A percentile compares a stretch with the other conserved stretches of the same genome.
These are phyloP conservation scores for Calidris pygmaea DNA, from an alignment of 2,113 vertebrate genomes.

Conservation along the genomic window DNA sequence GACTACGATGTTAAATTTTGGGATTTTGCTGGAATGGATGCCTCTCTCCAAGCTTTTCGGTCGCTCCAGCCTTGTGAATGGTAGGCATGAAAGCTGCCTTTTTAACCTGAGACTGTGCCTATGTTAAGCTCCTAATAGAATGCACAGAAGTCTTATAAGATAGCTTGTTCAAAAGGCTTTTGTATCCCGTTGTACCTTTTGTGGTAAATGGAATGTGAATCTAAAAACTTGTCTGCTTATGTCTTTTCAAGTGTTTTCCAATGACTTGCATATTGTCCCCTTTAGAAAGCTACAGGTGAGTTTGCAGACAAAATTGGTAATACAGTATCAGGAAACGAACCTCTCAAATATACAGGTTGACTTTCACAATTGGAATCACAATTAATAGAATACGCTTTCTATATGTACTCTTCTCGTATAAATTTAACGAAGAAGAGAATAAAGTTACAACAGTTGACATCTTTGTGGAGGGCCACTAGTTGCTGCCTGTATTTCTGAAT, in stretches of 20 bases:
- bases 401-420: not conserved
- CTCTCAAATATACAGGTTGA: not conserved
- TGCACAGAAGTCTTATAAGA: not conserved
- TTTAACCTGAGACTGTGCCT: not conserved
- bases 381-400: not conserved
- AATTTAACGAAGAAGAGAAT: not conserved
- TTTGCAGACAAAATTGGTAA: not conserved
- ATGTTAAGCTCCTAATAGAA: not conserved
- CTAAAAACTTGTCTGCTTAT: not conserved
- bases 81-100: slow-evolving; percentile 68
- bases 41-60: slow-evolving; percentile 90
- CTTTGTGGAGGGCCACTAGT: not conserved
- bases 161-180: not conserved
- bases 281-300: not conserved
- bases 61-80: slow-evolving; percentile 95
- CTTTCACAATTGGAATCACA: not conserved
- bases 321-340: not conserved
- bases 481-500: not conserved
- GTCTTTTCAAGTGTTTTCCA: not conserved
- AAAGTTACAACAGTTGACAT: not conserved
- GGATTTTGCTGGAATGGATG: slow-evolving; percentile 99
- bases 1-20: slow-evolving; percentile 95
- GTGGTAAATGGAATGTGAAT: not conserved
- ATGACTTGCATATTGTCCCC: not conserved
- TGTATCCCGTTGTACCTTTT: not conserved